Evolutionary conservation across 2,888 invertebrate species (phyloP), one percentile per base, ranked within the genome.

Genomic region (Nebria salina): DNA sequence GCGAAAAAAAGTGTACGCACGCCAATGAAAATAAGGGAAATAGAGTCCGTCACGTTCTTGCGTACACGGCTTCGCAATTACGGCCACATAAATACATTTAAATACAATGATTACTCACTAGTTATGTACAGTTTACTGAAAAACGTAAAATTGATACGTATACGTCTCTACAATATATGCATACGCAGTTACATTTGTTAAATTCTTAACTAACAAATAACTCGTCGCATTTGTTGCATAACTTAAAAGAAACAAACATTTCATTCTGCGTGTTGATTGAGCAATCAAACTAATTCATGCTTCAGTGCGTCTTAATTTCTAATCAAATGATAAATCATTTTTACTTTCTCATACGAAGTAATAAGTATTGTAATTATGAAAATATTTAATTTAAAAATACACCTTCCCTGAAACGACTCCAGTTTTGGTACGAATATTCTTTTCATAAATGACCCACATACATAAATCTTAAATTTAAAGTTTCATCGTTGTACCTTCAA

Each of bases 71-170:
- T 74, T 66, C 43, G 80, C 75, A 80, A 80, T 80, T 80, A 80
- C 75, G 75, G 75, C 75, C 75, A 65, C 75, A 80, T 80, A 80
- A 80, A 80, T 75, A 75, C 80, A 80, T 80, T 80, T 80, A 80
- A 80, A 75, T 80, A 80, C 80, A 80, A 80, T 80, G 70, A 80
- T 80, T 80, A 80, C 80, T 75, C 75, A 75, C 80, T 80, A 80
- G 75, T 80, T 80, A 73, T 43, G 73, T 42, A 73, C 73, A 73
- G 73, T 73, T 73, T 73, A 73, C 43, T 42, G n/a, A 34, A 73
- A 73, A 73, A 26, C 72, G n/a, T 25, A 25, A 66, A 66, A 70
- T 34, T 26, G 70, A 70, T 70, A 34, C 25, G 70, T 70, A 70
- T 26, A 70, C 13, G 25, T 2, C 2, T 34, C 11, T 26, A 25